A percentile compares a stretch with the other conserved stretches of the same genome.
phyloP scores from a whole-genome alignment of 2,797 vertebrate genomes.

The Hephaestus fuliginosus region DNA sequence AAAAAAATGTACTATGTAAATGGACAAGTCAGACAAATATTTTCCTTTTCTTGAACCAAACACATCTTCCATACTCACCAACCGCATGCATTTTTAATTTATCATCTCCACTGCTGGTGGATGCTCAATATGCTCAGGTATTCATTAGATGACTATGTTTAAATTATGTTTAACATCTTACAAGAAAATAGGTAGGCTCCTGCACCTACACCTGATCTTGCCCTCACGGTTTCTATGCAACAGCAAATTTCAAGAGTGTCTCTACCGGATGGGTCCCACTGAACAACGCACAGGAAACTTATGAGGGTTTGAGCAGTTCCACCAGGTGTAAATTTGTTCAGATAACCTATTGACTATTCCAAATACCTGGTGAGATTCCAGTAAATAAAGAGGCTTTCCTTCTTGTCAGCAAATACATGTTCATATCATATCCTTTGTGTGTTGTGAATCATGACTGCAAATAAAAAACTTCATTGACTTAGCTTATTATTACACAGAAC shows the following conservation, averaged over 20 bases:
- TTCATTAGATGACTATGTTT: background rate
- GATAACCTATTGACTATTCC: constrained; percentile 47
- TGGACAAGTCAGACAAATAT: background rate
- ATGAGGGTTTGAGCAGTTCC: background rate
- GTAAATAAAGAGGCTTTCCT: constrained; percentile 30
- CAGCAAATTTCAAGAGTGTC: background rate
- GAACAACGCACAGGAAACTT: background rate
- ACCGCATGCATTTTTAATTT: background rate
- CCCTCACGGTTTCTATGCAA: background rate
- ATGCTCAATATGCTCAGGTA: background rate
- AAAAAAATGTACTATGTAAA: background rate
- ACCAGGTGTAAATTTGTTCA: constrained; percentile 69
- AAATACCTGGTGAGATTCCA: constrained; percentile 53
- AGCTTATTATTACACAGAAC: background rate
- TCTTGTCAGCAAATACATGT: background rate
- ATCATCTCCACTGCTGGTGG: background rate
- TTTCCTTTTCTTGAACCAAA: background rate
- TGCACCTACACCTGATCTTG: background rate
- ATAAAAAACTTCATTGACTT: constrained; percentile 5
- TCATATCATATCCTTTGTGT: background rate
- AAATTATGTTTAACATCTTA: background rate
- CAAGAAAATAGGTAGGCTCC: background rate
- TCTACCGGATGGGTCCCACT: background rate
- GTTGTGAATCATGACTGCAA: background rate
- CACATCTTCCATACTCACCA: background rate